Evolutionary conservation across 1,140 invertebrate genomes (phyloP).

Genomic region (Meloidogyne hapla): DNA sequence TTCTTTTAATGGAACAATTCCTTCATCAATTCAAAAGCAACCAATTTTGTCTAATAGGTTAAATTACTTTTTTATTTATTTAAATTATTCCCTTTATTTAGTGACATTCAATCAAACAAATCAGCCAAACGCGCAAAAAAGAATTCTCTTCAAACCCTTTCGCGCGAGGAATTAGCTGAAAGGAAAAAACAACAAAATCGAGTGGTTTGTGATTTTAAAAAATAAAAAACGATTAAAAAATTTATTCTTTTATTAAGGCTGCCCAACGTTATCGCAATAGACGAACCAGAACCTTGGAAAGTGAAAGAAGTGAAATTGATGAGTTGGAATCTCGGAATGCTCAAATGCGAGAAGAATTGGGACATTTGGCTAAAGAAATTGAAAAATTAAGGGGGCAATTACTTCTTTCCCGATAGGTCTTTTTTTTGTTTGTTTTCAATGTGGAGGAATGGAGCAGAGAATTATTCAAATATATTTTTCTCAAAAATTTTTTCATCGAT

Average conservation of each 20-base stretch:
- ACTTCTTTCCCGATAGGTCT: constrained; percentile 15
- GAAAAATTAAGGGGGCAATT: constrained; percentile 41
- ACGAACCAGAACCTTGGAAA: constrained; percentile 36
- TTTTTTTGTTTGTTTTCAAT: background rate
- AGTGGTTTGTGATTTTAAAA: background rate
- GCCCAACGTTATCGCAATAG: constrained; percentile 54
- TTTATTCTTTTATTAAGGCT: constrained; percentile 20
- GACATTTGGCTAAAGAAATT: constrained; percentile 48
- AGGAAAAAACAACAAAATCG: constrained; percentile 61
- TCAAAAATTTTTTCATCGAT: background rate
- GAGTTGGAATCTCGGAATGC: constrained; percentile 43
- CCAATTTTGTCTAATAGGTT: background rate
- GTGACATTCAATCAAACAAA: background rate
- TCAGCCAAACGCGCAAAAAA: constrained; percentile 51
- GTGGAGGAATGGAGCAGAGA: constrained; percentile 5
- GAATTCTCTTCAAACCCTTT: constrained; percentile 42
- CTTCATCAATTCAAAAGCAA: background rate
- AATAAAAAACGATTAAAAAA: no score
- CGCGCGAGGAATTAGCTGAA: constrained; percentile 46
- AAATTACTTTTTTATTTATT: background rate
- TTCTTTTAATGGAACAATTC: background rate
- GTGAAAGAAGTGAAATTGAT: constrained; percentile 31
- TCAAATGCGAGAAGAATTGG: constrained; percentile 41
- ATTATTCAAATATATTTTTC: background rate
- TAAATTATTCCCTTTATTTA: no score